Evolutionary conservation across 2,113 vertebrate species (phyloP), one percentile per base, ranked within the genome.

Genomic region (Dolichallabes microphthalmus): DNA sequence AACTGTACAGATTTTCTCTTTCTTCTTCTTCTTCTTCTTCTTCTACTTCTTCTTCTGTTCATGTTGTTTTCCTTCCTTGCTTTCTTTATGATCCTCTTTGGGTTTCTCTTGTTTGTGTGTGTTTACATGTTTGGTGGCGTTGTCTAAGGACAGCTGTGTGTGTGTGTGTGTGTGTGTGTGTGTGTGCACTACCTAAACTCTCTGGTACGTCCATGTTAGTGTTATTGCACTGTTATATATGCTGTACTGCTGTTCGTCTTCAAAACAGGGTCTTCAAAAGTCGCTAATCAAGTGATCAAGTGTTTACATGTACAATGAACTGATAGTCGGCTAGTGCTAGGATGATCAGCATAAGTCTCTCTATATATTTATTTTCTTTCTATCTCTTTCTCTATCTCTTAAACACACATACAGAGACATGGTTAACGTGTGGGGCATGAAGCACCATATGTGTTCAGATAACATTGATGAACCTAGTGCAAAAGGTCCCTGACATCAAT

Each of bases 1-100:
- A 92, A 88, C 89, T 94, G 93, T 94, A 93, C 93, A 95, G 94
- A 90, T 89, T 88, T 91, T 89, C 88, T 91, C 13, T 5, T 32
- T 32, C 66, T 68, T 32, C 66, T 68, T 68, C 30, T 32, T 35
- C 87, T 91, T 82, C 87, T 80, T 57, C 61, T 55, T 76, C 2
- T 90, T n/a, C 45, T 87, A 90, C 90, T 87, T 83, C 86, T 74
- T 60, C 55, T 60, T 78, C 2, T 17, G 22, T 39, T 89, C 82
- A 32, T 77, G 84, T 90, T 32, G 4, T 84, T 91, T 89, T 71
- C 82, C 90, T 91, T 73, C 87, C 61, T 88, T 89, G 87, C 88
- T 81, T 89, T 88, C 88, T 81, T 91, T 89, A 86, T 75, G 86
- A 78, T 87, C 66, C 88, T 88, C 87, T 87, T 81, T 76, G 57